Conservation (phyloP, 2,888 invertebrate species). For the Drosophila nr. fundita region DNA sequence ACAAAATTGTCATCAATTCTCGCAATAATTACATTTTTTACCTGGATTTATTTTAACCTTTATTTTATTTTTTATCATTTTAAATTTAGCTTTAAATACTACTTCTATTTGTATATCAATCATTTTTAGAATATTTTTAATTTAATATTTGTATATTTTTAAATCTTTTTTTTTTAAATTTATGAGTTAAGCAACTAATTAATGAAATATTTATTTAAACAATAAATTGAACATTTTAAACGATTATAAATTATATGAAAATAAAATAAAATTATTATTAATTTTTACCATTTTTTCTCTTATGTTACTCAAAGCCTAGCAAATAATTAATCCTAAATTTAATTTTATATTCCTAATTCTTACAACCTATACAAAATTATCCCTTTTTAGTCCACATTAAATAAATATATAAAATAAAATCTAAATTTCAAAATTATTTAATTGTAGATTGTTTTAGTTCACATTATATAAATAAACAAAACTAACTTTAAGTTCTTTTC, state of each 20-base stretch:
- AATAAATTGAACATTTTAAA: neutral
- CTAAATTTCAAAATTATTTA: neutral
- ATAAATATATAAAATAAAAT: neutral
- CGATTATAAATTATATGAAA: neutral
- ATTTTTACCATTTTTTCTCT: neutral
- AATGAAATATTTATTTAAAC: neutral
- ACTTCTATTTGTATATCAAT: neutral
- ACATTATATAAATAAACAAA: neutral
- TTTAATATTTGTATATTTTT: neutral
- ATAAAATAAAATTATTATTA: neutral
- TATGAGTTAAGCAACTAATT: neutral
- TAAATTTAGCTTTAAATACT: neutral
- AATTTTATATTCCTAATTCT: neutral
- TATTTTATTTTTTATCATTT: neutral
- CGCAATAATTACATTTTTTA: neutral
- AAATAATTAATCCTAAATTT: neutral
- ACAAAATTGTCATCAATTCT: neutral
- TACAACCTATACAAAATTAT: no score
- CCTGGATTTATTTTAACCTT: rapidly evolving
- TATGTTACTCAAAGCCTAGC: neutral
- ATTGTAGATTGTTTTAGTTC: neutral
- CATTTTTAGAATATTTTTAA: rapidly evolving
- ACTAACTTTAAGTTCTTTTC: neutral
- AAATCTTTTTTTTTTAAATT: rapidly evolving
- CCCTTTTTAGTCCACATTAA: neutral